phyloP scores from a whole-genome alignment of 2,888 invertebrate genomes.

The Ariolimax columbianus region DNA sequence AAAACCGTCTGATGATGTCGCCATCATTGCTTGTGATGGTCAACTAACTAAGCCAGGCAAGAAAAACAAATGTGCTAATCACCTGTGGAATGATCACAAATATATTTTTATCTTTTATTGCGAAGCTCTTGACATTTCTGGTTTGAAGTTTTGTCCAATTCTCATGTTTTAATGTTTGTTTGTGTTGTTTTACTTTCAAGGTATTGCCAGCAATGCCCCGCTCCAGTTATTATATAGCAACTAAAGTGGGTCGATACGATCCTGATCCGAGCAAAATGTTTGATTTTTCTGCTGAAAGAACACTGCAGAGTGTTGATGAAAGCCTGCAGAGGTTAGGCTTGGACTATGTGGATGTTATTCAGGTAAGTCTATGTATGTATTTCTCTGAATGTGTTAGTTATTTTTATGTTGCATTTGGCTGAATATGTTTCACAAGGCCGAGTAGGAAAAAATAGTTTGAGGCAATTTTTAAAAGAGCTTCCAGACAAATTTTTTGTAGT shows the following conservation, averaged over 20 bases:
- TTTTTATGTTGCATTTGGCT: background rate
- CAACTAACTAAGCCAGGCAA: no score
- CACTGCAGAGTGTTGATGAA: slow-evolving; percentile 86
- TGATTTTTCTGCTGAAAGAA: slow-evolving; percentile 89
- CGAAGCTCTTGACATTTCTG: no score
- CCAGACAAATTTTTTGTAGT: no score
- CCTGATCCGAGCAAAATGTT: slow-evolving; percentile 85
- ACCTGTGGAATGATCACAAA: no score
- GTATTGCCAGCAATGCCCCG: slow-evolving; percentile 89
- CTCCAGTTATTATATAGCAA: slow-evolving; percentile 90
- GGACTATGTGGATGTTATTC: slow-evolving; percentile 92
- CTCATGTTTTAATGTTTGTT: background rate
- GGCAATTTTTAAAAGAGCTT: no score
- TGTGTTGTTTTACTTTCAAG: slow-evolving; percentile 63
- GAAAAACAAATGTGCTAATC: no score
- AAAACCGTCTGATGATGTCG: no score
- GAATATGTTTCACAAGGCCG: no score
- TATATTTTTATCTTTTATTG: no score
- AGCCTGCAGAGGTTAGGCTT: slow-evolving; percentile 87
- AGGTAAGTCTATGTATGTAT: slow-evolving; percentile 82
- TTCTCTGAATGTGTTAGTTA: background rate
- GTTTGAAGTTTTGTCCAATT: background rate
- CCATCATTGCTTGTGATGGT: no score
- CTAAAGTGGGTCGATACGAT: slow-evolving; percentile 90
- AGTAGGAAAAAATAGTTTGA: no score